Evolutionary conservation across 2,888 invertebrate species (phyloP), one percentile per base, ranked within the genome.

Genomic region (Galeruca laticollis): DNA sequence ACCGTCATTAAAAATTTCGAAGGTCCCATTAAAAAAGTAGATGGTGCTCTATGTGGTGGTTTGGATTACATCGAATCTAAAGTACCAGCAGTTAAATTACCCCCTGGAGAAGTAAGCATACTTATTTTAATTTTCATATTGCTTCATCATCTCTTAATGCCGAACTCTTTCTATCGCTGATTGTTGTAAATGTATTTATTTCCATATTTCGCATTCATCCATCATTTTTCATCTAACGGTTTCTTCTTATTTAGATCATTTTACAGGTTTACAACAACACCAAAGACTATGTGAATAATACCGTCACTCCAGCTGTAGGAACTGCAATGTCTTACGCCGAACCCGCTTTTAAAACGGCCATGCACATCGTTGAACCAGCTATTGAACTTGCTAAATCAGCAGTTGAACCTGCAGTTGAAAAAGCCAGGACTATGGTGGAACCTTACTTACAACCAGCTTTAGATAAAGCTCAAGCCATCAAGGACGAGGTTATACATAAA

Each of bases 1-100:
- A 88, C 88, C 1, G 83, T 89, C 1, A 87, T 88, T 0, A 86
- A 86, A 67, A 86, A 86, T 73, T 84, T 89, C 10, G 88, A 89
- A 76, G 86, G 84, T 0, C 88, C 87, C 20, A 88, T 89, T 68
- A 86, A 84, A 66, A 86, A 85, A 57, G 88, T 89, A 0, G 89
- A 89, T 77, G 86, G 85, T 61, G 87, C 88, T 69, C 81, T 89
- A 20, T 89, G 89, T 80, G 84, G 86, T 66, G 89, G 89, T 1
- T 81, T 89, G 61, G 86, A 88, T 71, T 87, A 87, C 18, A 87
- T 89, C 1, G 88, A 89, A 82, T 81, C 84, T 62, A 89, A 88
- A 81, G 84, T 89, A 1, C 89, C 89, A 0, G 86, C 88, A 2
- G 87, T 89, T 0, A 89, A 88, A 76, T 81, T 88, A 70, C 88